Evolutionary conservation across 2,888 invertebrate species (phyloP), one percentile per base, ranked within the genome.

Genomic region (Buathra laborator): DNA sequence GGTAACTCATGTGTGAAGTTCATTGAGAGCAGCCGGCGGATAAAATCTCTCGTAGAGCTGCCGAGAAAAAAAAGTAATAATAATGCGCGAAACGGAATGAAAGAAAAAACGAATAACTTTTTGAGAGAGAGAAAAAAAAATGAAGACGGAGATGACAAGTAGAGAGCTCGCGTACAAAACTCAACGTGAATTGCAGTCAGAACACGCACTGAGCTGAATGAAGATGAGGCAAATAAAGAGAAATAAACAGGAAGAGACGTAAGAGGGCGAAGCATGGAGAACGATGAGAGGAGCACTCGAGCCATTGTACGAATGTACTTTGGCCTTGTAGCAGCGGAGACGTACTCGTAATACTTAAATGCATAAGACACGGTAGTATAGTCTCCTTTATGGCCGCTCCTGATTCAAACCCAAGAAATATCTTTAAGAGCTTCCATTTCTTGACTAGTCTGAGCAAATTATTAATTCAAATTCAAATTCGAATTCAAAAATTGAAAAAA

Each of bases 231-330:
- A 51, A 66, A 66, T 43, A 51, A 43, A 66, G 24, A 66, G 24
- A 19, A 76, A 76, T 66, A 76, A 64, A 75, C 48, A 78, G 43
- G 59, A 46, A 44, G 37, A 10, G 2, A 62, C 44, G 12, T 29
- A 74, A 43, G 66, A 48, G 75, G 12, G 51, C 77, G 29, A 16
- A 37, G 53, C 19, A 67, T 7, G 77, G 32, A 48, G 44, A 78
- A 51, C 14, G 80, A 64, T 37, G 59, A 67, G 76, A 83, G 82
- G 84, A 87, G 87, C 86, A 87, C 88, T 86, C 85, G 86, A 90
- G 88, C 86, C 85, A 86, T 89, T 89, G 87, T 86, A 70, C 79
- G 53, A 76, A 59, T 56, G 76, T 75, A 85, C 83, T 76, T 85
- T 77, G 86, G 84, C 72, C 87, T 88, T 87, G 87, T 83, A 86